Percentiles rank a stretch among this genome's conserved stretches.
Conservation (phyloP, 2,888 invertebrate species). For the Cerastis leucographa region DNA sequence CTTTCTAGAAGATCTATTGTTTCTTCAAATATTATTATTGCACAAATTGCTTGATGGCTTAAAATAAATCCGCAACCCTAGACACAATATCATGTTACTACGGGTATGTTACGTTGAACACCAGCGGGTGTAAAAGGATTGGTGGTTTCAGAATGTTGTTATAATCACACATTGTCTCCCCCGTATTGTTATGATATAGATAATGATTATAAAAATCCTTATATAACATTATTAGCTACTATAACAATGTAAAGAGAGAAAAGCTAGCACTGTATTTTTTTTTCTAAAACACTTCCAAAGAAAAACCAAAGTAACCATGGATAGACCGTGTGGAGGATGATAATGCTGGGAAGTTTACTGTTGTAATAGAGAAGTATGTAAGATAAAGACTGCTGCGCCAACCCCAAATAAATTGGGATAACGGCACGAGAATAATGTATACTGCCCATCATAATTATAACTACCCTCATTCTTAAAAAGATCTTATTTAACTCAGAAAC, state of each 20-base stretch:
- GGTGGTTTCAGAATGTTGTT: not conserved
- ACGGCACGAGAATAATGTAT: too few relatives aligned
- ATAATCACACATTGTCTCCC: too few relatives aligned
- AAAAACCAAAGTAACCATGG: too few relatives aligned
- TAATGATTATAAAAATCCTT: too few relatives aligned
- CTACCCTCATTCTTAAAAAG: too few relatives aligned
- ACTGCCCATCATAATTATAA: not conserved
- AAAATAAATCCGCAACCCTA: not conserved
- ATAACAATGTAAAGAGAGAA: not conserved
- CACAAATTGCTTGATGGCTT: not conserved
- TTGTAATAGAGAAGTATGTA: too few relatives aligned
- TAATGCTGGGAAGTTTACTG: too few relatives aligned
- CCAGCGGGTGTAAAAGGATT: not conserved
- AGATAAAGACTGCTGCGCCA: too few relatives aligned
- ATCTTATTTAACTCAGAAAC: not conserved
- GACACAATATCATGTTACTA: not conserved
- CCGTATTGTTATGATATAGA: not conserved
- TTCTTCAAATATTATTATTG: not conserved
- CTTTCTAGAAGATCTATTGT: not conserved
- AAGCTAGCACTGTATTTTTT: too few relatives aligned
- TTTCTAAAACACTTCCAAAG: too few relatives aligned
- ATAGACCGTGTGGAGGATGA: too few relatives aligned
- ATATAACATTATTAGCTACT: not conserved
- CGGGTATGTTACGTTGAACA: not conserved
- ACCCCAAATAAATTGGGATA: too few relatives aligned